Evolutionary conservation across 2,888 invertebrate genomes (phyloP), one percentile per base, ranked within the genome.

Genomic region (Melipona beecheii): DNA sequence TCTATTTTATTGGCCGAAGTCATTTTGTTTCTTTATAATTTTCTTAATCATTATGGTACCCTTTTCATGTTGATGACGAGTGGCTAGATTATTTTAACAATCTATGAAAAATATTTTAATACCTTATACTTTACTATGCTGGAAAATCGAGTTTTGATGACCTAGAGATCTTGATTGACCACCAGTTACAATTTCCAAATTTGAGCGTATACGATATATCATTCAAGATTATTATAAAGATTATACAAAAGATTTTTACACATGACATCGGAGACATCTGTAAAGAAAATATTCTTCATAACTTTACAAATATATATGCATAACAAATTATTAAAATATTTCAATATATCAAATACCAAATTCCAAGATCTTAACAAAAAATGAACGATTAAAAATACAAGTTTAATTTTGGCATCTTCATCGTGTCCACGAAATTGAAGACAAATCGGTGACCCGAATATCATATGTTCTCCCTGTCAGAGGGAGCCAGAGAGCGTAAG

Each of bases 401-500:
- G 13, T 3, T 60, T 21, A 27, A 36, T 70, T 70, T n/a, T 36
- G 50, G 36, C 15, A 4, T 21, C 6, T 56, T 27, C 19, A 54
- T 24, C 9, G 31, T 15, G 54, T 24, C 5, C 54, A 27, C 13
- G 27, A 71, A 66, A 75, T 82, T 27, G 19, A n/a, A 49, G 60
- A 71, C 66, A 68, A 75, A 72, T 68, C 81, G 60, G 60, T 83
- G 75, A 80, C 81, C 82, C 71, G 81, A 81, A 72, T 72, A 75
- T 81, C 81, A 71, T 68, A 27, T 27, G 62, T n/a, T 31, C 52
- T 66, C 17, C 19, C 75, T 80, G 81, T 68, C 78, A 78, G 82
- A 84, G 84, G 84, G 84, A 84, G 78, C 80, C 76, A 68, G 75
- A 54, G 73, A 75, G 56, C 72, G 66, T 71, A 80, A 66, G 83